Conservation (phyloP, 2,888 invertebrate genomes). For the Lasioglossum vierecki region DNA sequence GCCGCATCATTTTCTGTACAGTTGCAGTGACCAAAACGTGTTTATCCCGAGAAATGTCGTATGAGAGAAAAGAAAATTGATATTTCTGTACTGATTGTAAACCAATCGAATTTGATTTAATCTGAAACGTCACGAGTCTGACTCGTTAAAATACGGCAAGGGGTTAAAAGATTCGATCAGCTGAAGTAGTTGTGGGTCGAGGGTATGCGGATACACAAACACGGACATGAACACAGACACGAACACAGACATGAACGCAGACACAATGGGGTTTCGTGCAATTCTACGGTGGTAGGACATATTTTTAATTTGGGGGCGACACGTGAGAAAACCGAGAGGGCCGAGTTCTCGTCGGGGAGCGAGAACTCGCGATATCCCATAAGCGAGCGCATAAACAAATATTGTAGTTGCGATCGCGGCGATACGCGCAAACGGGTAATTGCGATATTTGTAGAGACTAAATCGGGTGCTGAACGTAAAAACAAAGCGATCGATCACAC, state of each 20-base stretch:
- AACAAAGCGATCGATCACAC: neutral
- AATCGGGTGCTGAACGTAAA: slow-evolving; percentile 25
- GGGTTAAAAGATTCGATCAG: neutral
- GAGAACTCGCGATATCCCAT: slow-evolving; percentile 1
- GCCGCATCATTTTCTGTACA: no score
- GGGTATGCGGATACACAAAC: neutral
- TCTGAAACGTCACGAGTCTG: no score
- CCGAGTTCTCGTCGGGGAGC: slow-evolving; percentile 17
- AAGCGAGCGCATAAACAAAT: slow-evolving; percentile 20
- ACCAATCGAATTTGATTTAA: no score
- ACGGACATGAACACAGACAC: neutral
- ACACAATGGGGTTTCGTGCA: slow-evolving; percentile 81
- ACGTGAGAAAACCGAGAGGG: neutral
- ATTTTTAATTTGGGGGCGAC: slow-evolving; percentile 45
- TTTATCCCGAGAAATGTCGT: no score
- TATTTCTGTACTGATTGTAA: no score
- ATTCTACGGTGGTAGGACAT: slow-evolving; percentile 79
- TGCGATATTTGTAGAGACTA: neutral
- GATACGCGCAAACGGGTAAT: slow-evolving; percentile 31
- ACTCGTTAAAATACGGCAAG: no score
- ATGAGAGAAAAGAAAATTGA: no score
- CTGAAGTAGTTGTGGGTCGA: neutral
- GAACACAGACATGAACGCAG: neutral
- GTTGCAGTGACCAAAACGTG: no score
- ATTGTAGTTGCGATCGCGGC: slow-evolving; percentile 17